Conservation (phyloP, 2,888 invertebrate genomes). For the Tenthredo distinguenda region DNA sequence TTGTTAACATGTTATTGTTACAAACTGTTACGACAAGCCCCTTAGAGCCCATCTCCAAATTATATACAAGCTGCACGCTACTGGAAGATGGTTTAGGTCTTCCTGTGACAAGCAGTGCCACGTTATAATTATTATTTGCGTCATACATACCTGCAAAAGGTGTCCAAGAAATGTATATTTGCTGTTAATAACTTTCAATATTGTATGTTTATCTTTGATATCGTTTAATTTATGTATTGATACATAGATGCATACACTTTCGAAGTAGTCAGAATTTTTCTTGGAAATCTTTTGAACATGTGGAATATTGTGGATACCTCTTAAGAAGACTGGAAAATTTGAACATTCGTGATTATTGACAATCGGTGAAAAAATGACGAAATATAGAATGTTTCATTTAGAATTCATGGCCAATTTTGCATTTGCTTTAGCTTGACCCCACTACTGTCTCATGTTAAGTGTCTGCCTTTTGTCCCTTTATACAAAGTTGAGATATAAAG, state of each 20-base stretch:
- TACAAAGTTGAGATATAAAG: slow-evolving; percentile 50
- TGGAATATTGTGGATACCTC: slow-evolving; percentile 19
- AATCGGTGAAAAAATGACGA: neutral
- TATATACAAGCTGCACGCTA: neutral
- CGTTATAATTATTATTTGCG: slow-evolving; percentile 8
- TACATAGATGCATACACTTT: neutral
- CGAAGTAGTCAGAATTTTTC: neutral
- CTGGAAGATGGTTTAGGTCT: neutral
- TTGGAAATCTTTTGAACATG: slow-evolving; percentile 30
- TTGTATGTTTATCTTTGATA: slow-evolving; percentile 14
- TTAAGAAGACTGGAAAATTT: neutral
- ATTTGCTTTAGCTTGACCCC: slow-evolving; percentile 54
- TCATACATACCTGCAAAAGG: slow-evolving; percentile 8
- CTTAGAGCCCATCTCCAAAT: slow-evolving; percentile 11
- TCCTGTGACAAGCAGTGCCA: slow-evolving; percentile 9
- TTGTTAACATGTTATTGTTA: neutral
- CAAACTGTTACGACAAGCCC: neutral
- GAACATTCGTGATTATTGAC: neutral
- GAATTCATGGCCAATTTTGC: slow-evolving; percentile 50
- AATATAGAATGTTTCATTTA: slow-evolving; percentile 27
- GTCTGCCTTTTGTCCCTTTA: slow-evolving; percentile 48
- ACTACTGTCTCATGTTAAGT: slow-evolving; percentile 49
- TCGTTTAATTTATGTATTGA: neutral
- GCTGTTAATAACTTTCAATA: neutral
- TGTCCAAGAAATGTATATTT: slow-evolving; percentile 11